These are phyloP conservation scores for Menidia beryllina DNA, from an alignment of 2,113 vertebrate genomes.

Conservation along the genomic window DNA sequence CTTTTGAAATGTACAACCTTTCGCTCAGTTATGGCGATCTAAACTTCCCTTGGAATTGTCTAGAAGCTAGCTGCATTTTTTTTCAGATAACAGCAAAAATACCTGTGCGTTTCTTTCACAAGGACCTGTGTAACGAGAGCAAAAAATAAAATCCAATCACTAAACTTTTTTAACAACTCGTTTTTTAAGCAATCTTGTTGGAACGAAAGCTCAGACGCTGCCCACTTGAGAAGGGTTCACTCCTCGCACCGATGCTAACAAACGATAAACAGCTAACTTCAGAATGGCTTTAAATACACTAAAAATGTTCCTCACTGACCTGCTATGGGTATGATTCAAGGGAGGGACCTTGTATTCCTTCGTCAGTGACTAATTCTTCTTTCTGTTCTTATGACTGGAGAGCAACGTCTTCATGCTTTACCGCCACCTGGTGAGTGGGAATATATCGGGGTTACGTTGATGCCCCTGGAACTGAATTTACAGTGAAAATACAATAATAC, in stretches of 20 bases:
- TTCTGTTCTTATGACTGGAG: not conserved
- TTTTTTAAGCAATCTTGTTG: not conserved
- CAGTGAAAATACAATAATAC: too few relatives aligned
- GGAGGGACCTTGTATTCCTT: not conserved
- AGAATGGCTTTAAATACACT: rapidly evolving
- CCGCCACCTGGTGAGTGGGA: constrained; percentile 24
- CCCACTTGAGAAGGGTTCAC: not conserved
- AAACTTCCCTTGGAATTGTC: not conserved
- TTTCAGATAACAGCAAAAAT: not conserved
- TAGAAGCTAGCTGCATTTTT: not conserved
- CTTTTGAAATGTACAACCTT: not conserved
- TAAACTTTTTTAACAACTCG: constrained; percentile 4
- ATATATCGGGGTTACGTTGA: too few relatives aligned
- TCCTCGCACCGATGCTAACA: not conserved
- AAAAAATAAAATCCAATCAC: not conserved
- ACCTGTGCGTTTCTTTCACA: not conserved
- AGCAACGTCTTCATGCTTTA: not conserved
- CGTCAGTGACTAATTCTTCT: not conserved
- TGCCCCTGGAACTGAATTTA: too few relatives aligned
- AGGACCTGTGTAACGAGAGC: not conserved
- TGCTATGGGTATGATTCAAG: not conserved
- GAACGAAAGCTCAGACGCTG: not conserved
- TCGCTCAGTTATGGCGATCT: not conserved
- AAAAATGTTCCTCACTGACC: constrained; percentile 7
- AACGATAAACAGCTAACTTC: rapidly evolving